A percentile compares a stretch with the other conserved stretches of the same genome.
Conservation (phyloP, 2,113 vertebrate genomes). For the Calyptomena viridis region DNA sequence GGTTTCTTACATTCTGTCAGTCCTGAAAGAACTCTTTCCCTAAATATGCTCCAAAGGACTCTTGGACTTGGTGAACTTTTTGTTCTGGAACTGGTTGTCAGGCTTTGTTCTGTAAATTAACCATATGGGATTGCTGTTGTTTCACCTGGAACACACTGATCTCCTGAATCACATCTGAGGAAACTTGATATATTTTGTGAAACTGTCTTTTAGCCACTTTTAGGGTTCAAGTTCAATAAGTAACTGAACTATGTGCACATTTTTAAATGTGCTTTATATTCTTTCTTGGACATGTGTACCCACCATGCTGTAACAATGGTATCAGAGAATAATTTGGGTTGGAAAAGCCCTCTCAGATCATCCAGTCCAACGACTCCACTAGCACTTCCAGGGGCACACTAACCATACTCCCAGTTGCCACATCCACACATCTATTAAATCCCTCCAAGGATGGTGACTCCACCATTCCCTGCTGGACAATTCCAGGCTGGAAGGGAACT, state of each 20-base stretch:
- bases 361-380: not conserved
- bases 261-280: not conserved
- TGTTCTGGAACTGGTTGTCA: not conserved
- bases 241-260: not conserved
- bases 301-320: accelerated
- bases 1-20: not conserved
- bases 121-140: not conserved
- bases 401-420: not conserved
- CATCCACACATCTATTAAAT: not conserved
- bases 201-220: not conserved
- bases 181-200: not conserved
- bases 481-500: not conserved
- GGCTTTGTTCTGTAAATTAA: not conserved
- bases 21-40: not conserved
- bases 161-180: not conserved
- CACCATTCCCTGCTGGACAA: not conserved
- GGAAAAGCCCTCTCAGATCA: not conserved
- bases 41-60: not conserved
- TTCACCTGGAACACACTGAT: not conserved
- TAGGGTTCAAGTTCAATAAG: not conserved
- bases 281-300: not conserved
- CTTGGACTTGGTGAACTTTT: not conserved
- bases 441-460: not conserved
- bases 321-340: not conserved
- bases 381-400: not conserved